Evolutionary conservation across 2,888 invertebrate species (phyloP), one percentile per base, ranked within the genome.

Genomic region (Acanthopleura granulata): DNA sequence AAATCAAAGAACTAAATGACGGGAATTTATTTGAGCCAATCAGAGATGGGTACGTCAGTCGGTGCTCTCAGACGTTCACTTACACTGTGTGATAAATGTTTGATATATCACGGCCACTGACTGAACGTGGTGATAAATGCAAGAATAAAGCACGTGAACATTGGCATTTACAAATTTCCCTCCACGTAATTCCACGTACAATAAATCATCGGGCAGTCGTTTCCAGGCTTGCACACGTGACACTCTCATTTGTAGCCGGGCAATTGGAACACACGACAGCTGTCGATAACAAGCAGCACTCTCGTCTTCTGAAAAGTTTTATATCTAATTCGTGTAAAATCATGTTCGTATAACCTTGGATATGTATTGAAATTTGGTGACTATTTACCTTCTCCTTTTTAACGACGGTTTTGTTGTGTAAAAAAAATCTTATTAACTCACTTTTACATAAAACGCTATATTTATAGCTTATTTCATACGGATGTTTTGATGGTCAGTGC

Each of bases 131-230:
- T 57, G 57, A 57, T 57, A 57, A 57, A 57, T 57, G 57, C 12
- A 57, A 57, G 22, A 57, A 57, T 57, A 57, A 57, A 57, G 57
- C 57, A 57, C 22, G 57, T 57, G 57, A 57, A 57, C 57, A 57
- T 18, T 57, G 57, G 57, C 57, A 57, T 57, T 57, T 57, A 57
- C 22, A 57, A 57, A 57, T 57, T 57, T 57, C 57, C 57, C 18
- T 18, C 57, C 57, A 57, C 57, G 57, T 57, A 57, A 57, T 57
- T 57, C 22, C 57, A 6, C 40, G 6, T 22, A 57, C 57, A 57
- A 57, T 57, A 57, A 57, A 57, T 57, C 57, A 57, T 12, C 22
- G 57, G 6, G 22, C 18, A n/a, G 57, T 6, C n/a, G 57, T 57
- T 57, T 57, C 57, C 57, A n/a, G 22, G 57, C n/a, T 22, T n/a